These are phyloP conservation scores for Pithys albifrons DNA, from an alignment of 2,113 vertebrate species.

Conservation along the genomic window DNA sequence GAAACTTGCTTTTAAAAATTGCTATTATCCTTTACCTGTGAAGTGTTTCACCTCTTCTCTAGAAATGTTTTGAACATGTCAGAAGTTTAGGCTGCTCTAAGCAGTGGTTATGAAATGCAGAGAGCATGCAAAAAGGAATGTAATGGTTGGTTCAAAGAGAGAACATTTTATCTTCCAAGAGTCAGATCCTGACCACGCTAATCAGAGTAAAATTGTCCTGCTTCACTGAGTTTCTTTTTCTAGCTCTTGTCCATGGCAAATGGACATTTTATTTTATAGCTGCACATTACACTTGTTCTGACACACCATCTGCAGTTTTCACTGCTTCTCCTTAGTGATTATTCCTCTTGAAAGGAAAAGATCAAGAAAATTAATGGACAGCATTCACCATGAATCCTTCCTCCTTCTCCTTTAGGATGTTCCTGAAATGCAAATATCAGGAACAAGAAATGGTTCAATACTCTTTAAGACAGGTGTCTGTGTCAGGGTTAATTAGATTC, in stretches of 20 bases:
- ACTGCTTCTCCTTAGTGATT: neutral
- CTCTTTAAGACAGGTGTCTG: neutral
- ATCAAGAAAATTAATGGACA: neutral
- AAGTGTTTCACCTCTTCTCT: neutral
- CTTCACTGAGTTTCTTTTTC: neutral
- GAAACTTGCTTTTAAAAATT: neutral
- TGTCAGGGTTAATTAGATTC: neutral
- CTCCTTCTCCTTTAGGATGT: neutral
- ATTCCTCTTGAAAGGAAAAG: neutral
- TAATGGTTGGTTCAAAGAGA: neutral
- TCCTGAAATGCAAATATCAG: neutral
- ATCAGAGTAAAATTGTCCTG: neutral
- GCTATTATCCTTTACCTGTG: neutral
- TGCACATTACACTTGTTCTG: neutral
- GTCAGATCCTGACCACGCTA: neutral
- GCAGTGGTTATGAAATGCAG: neutral
- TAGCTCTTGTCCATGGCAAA: neutral
- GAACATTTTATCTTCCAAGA: neutral
- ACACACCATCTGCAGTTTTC: neutral
- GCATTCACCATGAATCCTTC: neutral
- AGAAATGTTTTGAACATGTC: neutral
- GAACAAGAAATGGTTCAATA: neutral
- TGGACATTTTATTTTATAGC: neutral
- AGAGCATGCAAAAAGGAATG: neutral
- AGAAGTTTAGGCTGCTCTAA: neutral